phyloP scores from a whole-genome alignment of 2,888 invertebrate species.

The Tenthredo livida region DNA sequence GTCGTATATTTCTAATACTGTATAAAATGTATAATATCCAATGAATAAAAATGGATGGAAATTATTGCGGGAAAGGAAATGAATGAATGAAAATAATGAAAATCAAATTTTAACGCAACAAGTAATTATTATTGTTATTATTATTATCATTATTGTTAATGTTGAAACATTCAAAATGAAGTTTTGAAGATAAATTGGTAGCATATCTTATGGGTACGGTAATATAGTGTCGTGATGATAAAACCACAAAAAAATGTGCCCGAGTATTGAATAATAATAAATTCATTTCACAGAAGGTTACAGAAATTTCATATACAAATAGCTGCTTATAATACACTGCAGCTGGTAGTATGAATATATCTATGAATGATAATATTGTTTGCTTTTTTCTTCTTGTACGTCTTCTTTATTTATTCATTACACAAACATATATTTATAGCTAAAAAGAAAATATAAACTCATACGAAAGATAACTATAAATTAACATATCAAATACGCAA shows the following conservation, averaged over 20 bases:
- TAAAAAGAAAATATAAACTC: neutral
- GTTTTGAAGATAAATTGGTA: neutral
- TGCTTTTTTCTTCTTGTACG: neutral
- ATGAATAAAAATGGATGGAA: neutral
- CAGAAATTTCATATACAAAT: neutral
- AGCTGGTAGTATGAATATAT: neutral
- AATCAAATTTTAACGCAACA: slow-evolving; percentile 29
- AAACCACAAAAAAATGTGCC: neutral
- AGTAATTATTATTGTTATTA: slow-evolving; percentile 28
- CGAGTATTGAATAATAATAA: slow-evolving; percentile 33
- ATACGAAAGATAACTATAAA: neutral
- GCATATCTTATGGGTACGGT: neutral
- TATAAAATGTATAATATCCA: neutral
- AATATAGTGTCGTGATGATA: neutral
- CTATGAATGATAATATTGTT: neutral
- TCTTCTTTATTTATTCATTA: neutral
- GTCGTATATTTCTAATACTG: too few relatives aligned
- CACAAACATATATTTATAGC: slow-evolving; percentile 1
- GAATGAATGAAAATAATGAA: slow-evolving; percentile 21
- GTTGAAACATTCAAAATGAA: slow-evolving; percentile 28
- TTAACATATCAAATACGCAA: neutral
- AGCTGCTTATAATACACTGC: neutral
- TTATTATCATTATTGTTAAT: slow-evolving; percentile 7
- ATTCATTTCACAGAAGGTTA: slow-evolving; percentile 1
- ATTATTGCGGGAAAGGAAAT: slow-evolving; percentile 12